Percentiles rank a stretch among this genome's conserved stretches.
Conservation (phyloP, 2,113 vertebrate species). For the Lasiurus borealis region DNA sequence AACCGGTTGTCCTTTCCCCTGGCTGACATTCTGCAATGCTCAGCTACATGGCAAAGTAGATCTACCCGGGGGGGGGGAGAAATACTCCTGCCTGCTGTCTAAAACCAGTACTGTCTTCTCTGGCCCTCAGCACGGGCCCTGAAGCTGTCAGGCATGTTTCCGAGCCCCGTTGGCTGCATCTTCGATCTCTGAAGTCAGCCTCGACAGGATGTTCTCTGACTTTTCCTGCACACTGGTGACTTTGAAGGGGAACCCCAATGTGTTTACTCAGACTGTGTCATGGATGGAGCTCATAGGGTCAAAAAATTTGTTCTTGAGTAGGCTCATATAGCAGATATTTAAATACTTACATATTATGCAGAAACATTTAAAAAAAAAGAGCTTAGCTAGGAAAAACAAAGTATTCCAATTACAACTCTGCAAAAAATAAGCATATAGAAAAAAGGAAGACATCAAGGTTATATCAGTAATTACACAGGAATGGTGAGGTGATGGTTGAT, state of each 20-base stretch:
- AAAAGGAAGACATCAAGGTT: not conserved
- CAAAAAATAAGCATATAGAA: not conserved
- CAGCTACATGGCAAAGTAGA: not conserved
- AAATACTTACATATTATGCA: not conserved
- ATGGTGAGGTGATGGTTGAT: not conserved
- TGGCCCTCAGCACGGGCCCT: accelerated
- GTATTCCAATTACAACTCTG: not conserved
- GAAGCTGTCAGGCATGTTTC: too few species aligned
- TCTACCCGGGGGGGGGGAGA: not conserved
- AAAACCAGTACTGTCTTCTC: too few species aligned
- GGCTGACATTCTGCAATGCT: not conserved
- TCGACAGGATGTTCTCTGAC: not conserved
- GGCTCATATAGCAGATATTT: not conserved
- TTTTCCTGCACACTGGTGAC: not conserved
- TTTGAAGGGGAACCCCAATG: not conserved
- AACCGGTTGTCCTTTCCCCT: not conserved
- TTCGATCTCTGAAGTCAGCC: not conserved
- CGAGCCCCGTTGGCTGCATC: not conserved
- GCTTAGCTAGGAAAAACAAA: not conserved
- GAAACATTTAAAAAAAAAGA: not conserved
- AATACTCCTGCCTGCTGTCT: not conserved
- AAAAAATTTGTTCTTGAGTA: not conserved
- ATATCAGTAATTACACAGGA: not conserved
- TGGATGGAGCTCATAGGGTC: not conserved
- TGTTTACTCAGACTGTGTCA: not conserved